Base-by-base conservation (phyloP, 2,888 invertebrate species). In the Autographa pulchrina region DNA sequence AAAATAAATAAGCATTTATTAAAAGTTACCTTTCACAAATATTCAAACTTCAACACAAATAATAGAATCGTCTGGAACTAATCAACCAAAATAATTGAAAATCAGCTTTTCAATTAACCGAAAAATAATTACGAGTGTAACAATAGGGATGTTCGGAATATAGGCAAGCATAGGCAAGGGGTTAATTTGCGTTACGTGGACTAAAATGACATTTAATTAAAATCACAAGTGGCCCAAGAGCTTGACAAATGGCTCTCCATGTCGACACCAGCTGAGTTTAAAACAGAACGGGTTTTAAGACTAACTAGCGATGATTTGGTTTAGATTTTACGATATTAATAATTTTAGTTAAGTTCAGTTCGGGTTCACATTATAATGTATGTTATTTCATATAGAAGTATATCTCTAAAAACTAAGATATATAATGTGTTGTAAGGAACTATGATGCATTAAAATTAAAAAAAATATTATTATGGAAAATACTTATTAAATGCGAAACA, bases 151-250 rank as follows among this genome's bases (percentile, higher is more conserved):
- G 54, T 64, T 68, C 65, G 64, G 76, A 77, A 75, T 77, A 74
- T 75, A 76, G 77, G 67, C 79, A 68, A 72, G 66, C 80, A 77
- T 77, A 80, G 82, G 63, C 77, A 69, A 63, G 85, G 89, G 88
- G 88, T 90, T 91, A 91, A 92, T 92, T 91, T 87, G 87, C 83
- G 83, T 89, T 88, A 88, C 85, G 86, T 84, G 82, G 85, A 81
- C 86, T 88, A 86, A 92, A 92, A 92, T 91, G 91, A 91, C 92
- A 88, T 93, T 93, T 94, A 94, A 94, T 94, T 94, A 93, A 94
- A 93, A 90, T 90, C 89, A 88, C 81, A 87, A 93, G 91, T 90
- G 88, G 86, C 74, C 82, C 81, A 84, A 87, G 86, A 84, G 86
- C 76, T 84, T 93, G 93, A 94, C 91, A 93, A 93, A 94, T 94